Conservation (phyloP, 2,888 invertebrate species). For the Drosophila siamana region DNA sequence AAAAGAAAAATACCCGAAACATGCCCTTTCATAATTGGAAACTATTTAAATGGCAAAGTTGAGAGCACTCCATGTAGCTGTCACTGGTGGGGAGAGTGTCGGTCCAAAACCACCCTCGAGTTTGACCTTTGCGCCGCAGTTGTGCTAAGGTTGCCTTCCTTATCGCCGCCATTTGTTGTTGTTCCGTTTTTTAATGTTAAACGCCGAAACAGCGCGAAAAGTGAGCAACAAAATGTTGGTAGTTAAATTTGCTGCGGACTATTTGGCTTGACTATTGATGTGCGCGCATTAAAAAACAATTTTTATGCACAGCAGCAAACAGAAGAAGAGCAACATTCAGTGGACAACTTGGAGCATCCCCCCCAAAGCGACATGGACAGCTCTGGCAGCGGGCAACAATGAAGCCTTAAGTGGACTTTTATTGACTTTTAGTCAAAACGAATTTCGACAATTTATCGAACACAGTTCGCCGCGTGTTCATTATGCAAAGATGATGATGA, state of each 20-base stretch:
- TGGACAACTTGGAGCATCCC: conserved; percentile 42
- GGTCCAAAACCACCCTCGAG: conserved; percentile 22
- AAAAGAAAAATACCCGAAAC: not conserved
- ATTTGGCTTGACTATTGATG: conserved; percentile 81
- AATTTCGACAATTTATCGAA: conserved; percentile 80
- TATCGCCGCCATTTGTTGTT: conserved; percentile 6
- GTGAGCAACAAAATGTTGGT: conserved; percentile 65
- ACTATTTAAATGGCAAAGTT: conserved; percentile 36
- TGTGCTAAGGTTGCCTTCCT: conserved; percentile 2
- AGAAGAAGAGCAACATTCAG: conserved; percentile 31
- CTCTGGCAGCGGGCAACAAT: conserved; percentile 65
- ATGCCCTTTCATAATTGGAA: conserved; percentile 15
- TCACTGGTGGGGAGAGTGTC: conserved; percentile 2
- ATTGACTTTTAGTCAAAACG: conserved; percentile 81
- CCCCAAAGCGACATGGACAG: conserved; percentile 33
- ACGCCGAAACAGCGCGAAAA: conserved; percentile 52
- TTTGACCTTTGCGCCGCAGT: not conserved
- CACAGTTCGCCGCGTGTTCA: conserved; percentile 73
- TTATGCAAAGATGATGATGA: conserved; percentile 60
- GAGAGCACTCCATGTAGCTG: conserved; percentile 34
- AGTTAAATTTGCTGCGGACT: conserved; percentile 78
- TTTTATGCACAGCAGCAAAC: conserved; percentile 65
- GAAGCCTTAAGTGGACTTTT: conserved; percentile 81
- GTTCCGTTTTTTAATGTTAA: conserved; percentile 27
- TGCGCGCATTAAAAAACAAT: conserved; percentile 80